phyloP scores from a whole-genome alignment of 2,113 vertebrate genomes.

The Sylvilagus bachmani region DNA sequence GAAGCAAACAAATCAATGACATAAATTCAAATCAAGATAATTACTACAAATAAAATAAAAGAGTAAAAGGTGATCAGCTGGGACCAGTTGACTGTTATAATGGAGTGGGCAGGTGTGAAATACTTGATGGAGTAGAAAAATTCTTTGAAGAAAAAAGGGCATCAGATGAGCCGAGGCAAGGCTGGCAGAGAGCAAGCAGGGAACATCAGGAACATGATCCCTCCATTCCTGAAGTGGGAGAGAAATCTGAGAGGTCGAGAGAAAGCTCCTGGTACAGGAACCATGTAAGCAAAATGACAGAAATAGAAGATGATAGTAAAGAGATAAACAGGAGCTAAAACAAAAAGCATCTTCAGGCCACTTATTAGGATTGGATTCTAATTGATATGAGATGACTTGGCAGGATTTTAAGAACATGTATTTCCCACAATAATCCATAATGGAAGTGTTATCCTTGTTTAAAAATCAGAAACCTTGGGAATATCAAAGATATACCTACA shows the following conservation, averaged over 20 bases:
- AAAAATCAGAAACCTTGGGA: slow-evolving; percentile 1
- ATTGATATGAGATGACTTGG: neutral
- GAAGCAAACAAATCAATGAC: neutral
- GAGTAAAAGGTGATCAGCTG: neutral
- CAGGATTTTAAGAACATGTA: neutral
- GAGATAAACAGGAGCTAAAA: neutral
- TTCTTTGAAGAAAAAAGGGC: neutral
- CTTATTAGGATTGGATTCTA: neutral
- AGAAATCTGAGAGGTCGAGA: neutral
- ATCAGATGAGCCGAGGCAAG: neutral
- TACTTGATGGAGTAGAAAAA: neutral
- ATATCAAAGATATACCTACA: neutral
- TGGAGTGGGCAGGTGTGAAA: neutral
- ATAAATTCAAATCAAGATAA: neutral
- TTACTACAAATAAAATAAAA: neutral
- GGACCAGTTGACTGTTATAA: neutral
- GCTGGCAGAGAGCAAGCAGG: neutral
- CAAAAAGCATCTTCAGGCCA: neutral
- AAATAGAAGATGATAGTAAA: neutral
- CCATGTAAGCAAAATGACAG: neutral
- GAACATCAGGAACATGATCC: neutral
- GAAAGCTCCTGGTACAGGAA: neutral
- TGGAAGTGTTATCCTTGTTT: neutral
- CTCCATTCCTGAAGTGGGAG: neutral
- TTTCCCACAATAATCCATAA: neutral